These are phyloP conservation scores for Pantherophis vulpinus DNA, from an alignment of 2,797 vertebrate genomes.

Conservation along the genomic window DNA sequence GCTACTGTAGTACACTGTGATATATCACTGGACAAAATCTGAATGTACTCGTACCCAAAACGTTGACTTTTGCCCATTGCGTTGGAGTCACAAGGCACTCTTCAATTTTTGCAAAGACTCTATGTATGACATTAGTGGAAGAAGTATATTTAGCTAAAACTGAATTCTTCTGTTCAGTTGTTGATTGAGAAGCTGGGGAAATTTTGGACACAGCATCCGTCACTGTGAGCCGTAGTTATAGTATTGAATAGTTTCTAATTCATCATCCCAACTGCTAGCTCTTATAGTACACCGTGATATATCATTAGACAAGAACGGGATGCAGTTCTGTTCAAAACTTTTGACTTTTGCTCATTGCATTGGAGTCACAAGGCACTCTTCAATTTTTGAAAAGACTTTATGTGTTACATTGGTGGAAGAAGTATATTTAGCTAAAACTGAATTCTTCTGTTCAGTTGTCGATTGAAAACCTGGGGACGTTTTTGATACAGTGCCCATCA, in stretches of 20 bases:
- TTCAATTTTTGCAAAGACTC: too few species aligned
- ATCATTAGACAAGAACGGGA: neutral
- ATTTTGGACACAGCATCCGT: too few species aligned
- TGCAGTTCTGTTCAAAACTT: neutral
- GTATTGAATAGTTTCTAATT: too few species aligned
- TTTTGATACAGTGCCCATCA: neutral
- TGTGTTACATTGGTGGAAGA: neutral
- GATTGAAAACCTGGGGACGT: accelerated
- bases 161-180: too few species aligned
- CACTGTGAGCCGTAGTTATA: too few species aligned
- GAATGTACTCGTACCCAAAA: too few species aligned
- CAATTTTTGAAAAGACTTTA: neutral
- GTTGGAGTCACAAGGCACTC: too few species aligned
- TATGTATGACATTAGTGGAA: too few species aligned
- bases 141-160: too few species aligned
- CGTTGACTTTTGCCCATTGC: too few species aligned
- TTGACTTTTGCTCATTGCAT: neutral
- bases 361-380: neutral
- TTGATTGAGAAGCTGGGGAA: too few species aligned
- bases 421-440: neutral
- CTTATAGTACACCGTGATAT: neutral
- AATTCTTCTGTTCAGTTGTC: neutral
- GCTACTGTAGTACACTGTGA: neutral
- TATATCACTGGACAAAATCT: neutral
- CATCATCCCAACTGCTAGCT: too few species aligned